phyloP scores from a whole-genome alignment of 2,888 invertebrate genomes.

The Notodonta ziczac region DNA sequence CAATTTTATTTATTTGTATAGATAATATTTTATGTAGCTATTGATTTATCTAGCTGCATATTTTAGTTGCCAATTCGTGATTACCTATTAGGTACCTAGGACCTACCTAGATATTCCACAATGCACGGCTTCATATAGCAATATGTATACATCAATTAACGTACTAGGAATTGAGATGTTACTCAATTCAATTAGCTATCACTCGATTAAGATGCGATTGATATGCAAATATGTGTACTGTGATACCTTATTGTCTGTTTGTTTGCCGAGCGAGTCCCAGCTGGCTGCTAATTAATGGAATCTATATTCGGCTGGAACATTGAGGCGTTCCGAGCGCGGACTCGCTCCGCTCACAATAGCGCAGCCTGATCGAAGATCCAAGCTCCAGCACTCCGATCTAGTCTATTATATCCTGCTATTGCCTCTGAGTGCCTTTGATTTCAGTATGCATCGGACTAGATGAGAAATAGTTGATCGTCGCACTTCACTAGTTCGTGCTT shows the following conservation, averaged over 20 bases:
- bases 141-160: constrained; percentile 17
- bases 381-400: constrained; percentile 14
- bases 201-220: constrained; percentile 51
- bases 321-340: constrained; percentile 12
- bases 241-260: constrained; percentile 55
- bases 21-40: no score
- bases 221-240: constrained; percentile 52
- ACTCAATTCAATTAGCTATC: constrained; percentile 42
- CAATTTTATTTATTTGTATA: no score
- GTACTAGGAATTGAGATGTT: constrained; percentile 38
- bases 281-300: constrained; percentile 59
- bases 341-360: constrained; percentile 34
- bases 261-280: constrained; percentile 43
- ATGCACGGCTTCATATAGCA: not conserved
- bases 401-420: constrained; percentile 28
- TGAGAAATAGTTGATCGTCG: constrained; percentile 21
- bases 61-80: no score
- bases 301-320: constrained; percentile 46
- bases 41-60: no score
- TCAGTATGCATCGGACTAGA: constrained; percentile 17
- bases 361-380: constrained; percentile 21
- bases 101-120: not conserved
- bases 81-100: no score
- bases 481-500: not conserved
- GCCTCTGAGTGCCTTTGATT: constrained; percentile 28